Base-by-base conservation (phyloP, 2,888 invertebrate species). In the Iphiclides podalirius region DNA sequence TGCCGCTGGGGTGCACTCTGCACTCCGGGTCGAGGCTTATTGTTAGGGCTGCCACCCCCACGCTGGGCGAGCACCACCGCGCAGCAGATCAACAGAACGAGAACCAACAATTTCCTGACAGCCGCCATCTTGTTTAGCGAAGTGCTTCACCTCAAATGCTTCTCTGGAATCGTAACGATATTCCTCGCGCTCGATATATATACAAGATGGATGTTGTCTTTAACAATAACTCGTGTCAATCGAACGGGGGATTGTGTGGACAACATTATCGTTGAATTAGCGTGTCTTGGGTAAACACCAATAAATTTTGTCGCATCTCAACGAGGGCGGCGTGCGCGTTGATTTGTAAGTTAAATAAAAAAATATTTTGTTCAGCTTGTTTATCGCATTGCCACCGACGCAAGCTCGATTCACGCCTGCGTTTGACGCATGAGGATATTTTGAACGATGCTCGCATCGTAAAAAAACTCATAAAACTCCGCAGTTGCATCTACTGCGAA, bases 61-160 rank as follows among this genome's bases (percentile, higher is more conserved):
- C 51, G 26, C 15, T 64, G 55, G 12, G 58, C 61, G 11, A 67
- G 47, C 3, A 64, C 49, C 31, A 62, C 64, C 35, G 72, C 47
- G 12, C 69, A 54, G 41, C 67, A 73, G 28, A 72, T 58, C 1
- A 75, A 20, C 36, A 77, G 52, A 53, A 75, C 43, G 2, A 73
- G 20, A 55, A 61, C 57, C 55, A 70, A 64, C 53, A 77, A 50
- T 54, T 70, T 72, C 0, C 58, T 63, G 14, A 66, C 47, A 16
- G 51, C 60, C 28, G 73, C 70, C 79, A 75, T 77, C 44, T 68
- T 71, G 55, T 20, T 31, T 31, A 11, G 12, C 37, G 4, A 39
- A 52, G 49, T 53, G 48, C 20, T 20, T 20, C 12, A n/a, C n/a
- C 15, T 39, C 6, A 39, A 52, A 51, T 53, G 48, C 20, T 20